These are phyloP conservation scores for Nycticryphes semicollaris DNA, from an alignment of 2,113 vertebrate genomes.

Conservation along the genomic window DNA sequence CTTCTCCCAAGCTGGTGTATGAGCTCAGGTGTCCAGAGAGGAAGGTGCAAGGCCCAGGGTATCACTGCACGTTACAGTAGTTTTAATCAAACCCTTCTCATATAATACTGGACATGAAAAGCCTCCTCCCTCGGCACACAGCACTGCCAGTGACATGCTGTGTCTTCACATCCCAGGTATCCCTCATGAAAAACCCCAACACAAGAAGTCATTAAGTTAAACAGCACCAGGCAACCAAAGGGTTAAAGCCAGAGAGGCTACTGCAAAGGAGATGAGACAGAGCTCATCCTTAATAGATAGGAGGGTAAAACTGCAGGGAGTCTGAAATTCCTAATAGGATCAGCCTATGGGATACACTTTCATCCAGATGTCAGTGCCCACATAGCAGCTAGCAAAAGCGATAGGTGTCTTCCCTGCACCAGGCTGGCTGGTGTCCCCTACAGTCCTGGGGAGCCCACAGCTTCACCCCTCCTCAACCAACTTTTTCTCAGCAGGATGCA, in stretches of 20 bases:
- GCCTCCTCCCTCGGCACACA: rapidly evolving
- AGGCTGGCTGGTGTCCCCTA: not conserved
- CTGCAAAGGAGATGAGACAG: not conserved
- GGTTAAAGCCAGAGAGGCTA: not conserved
- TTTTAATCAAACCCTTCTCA: not conserved
- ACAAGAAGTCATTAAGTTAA: not conserved
- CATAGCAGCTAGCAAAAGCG: not conserved
- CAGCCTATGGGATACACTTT: not conserved
- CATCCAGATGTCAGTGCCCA: not conserved
- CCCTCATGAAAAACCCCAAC: not conserved
- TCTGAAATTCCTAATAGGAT: not conserved
- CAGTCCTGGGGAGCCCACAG: not conserved
- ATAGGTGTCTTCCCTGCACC: not conserved
- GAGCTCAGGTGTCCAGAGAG: not conserved
- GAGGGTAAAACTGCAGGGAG: not conserved
- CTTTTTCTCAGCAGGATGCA: not conserved
- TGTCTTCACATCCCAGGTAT: not conserved
- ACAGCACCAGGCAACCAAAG: not conserved
- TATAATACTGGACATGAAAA: not conserved
- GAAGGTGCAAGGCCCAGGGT: not conserved
- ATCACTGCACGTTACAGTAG: not conserved
- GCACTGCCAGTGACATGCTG: rapidly evolving
- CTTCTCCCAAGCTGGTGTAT: not conserved
- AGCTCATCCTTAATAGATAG: not conserved
- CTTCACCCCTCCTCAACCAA: not conserved